phyloP scores from a whole-genome alignment of 2,797 vertebrate genomes.

The Coregonus sp. region DNA sequence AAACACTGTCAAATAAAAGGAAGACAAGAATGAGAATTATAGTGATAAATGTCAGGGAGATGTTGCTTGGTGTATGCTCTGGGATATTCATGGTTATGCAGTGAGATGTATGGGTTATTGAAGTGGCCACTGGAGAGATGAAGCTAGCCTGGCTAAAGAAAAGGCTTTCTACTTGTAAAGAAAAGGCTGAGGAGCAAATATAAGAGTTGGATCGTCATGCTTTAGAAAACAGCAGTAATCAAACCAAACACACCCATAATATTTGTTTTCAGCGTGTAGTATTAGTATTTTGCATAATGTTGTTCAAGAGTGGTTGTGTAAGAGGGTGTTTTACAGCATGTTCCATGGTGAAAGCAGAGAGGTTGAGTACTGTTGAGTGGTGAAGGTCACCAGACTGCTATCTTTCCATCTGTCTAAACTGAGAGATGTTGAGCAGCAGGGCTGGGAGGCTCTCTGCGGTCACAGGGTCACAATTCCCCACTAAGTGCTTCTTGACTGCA shows the following conservation, averaged over 20 bases:
- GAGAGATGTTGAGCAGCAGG: background rate
- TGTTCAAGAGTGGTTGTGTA: no score
- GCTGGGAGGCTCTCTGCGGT: background rate
- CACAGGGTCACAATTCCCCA: background rate
- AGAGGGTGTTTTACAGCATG: no score
- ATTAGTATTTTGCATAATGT: no score
- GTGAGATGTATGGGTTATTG: slow-evolving; percentile 33
- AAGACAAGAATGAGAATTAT: slow-evolving; percentile 55
- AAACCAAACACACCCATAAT: background rate
- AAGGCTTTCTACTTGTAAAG: slow-evolving; percentile 8
- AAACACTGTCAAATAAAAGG: slow-evolving; percentile 62
- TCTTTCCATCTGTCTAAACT: background rate
- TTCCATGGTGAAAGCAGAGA: background rate
- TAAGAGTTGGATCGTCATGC: background rate
- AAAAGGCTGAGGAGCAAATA: background rate
- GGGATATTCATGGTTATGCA: slow-evolving; percentile 51
- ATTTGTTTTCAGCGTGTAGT: background rate
- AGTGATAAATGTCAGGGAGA: slow-evolving; percentile 66
- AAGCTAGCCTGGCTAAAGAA: background rate
- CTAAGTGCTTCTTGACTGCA: slow-evolving; percentile 1
- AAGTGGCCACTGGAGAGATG: slow-evolving; percentile 37
- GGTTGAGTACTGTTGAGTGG: no score
- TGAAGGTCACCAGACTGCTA: no score
- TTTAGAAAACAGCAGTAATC: background rate
- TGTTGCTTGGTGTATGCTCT: slow-evolving; percentile 44